Percentiles rank a stretch among this genome's conserved stretches.
These are phyloP conservation scores for Apotomis betuletana DNA, from an alignment of 2,888 invertebrate genomes.

Conservation along the genomic window DNA sequence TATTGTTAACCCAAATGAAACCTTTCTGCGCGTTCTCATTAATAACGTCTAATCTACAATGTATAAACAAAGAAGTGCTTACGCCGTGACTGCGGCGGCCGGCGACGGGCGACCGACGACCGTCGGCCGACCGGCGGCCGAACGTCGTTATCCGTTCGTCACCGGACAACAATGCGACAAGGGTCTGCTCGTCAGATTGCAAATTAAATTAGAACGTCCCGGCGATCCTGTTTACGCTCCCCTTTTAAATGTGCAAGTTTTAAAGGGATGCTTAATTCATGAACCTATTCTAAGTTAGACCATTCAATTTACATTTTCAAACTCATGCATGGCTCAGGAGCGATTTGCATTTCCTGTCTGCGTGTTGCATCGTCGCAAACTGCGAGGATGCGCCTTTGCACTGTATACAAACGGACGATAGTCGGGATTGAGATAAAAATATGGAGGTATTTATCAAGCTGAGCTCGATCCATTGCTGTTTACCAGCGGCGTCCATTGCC, in stretches of 20 bases:
- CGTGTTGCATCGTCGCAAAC: slow-evolving; percentile 65
- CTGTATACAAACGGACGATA: slow-evolving; percentile 18
- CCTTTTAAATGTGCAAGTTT: slow-evolving; percentile 74
- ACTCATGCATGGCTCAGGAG: slow-evolving; percentile 64
- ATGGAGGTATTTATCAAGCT: slow-evolving; percentile 46
- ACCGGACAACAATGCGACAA: slow-evolving; percentile 58
- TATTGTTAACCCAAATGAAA: slow-evolving; percentile 58
- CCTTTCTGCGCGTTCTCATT: slow-evolving; percentile 62
- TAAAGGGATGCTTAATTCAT: slow-evolving; percentile 77
- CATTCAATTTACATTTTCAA: slow-evolving; percentile 78
- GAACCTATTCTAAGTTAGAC: slow-evolving; percentile 74
- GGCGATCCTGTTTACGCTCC: slow-evolving; percentile 65
- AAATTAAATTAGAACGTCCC: slow-evolving; percentile 74
- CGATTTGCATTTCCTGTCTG: slow-evolving; percentile 70
- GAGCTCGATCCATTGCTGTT: slow-evolving; percentile 49
- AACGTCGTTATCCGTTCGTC: slow-evolving; percentile 68
- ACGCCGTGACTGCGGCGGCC: slow-evolving; percentile 49
- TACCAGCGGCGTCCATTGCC: slow-evolving; percentile 67
- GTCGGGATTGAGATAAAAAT: slow-evolving; percentile 36
- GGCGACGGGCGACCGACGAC: slow-evolving; percentile 43
- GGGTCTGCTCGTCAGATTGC: slow-evolving; percentile 67
- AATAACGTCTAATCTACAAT: slow-evolving; percentile 67
- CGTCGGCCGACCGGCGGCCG: slow-evolving; percentile 45
- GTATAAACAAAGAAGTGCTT: slow-evolving; percentile 62
- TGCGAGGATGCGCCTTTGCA: slow-evolving; percentile 49